Percentiles rank a stretch among this genome's conserved stretches.
Conservation (phyloP, 2,797 vertebrate species). For the Microctenopoma steveboyesi region DNA sequence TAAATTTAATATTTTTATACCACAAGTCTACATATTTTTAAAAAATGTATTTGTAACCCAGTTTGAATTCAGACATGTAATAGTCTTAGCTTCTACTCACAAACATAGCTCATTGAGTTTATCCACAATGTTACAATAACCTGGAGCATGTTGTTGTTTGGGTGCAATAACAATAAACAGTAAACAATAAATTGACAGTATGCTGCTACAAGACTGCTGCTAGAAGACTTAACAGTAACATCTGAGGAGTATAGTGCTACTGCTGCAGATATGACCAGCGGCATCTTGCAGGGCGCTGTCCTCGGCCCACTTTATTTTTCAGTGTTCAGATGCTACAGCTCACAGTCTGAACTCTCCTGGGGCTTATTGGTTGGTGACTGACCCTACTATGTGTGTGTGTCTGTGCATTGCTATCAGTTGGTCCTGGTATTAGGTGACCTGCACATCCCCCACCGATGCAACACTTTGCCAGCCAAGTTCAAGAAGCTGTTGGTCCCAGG, state of each 20-base stretch:
- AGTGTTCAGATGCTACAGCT: neutral
- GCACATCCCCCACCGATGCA: slow-evolving; percentile 98
- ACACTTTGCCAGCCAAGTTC: slow-evolving; percentile 98
- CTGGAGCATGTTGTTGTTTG: neutral
- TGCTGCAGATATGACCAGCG: slow-evolving; percentile 4
- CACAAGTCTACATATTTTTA: neutral
- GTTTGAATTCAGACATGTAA: slow-evolving; percentile 59
- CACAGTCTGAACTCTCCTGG: slow-evolving; percentile 4
- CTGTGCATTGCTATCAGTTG: slow-evolving; percentile 83
- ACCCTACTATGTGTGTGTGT: slow-evolving; percentile 22
- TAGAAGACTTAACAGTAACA: slow-evolving; percentile 2
- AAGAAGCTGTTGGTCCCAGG: slow-evolving; percentile 98
- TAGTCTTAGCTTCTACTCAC: slow-evolving; percentile 31
- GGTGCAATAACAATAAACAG: slow-evolving; percentile 11
- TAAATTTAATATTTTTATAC: slow-evolving; percentile 7
- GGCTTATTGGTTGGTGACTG: slow-evolving; percentile 1
- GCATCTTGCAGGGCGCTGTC: slow-evolving; percentile 29
- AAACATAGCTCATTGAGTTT: slow-evolving; percentile 36
- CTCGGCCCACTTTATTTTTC: slow-evolving; percentile 8
- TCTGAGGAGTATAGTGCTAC: neutral
- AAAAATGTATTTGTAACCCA: slow-evolving; percentile 2
- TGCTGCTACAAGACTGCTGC: no score
- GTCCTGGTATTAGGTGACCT: slow-evolving; percentile 99
- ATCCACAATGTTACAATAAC: slow-evolving; percentile 7
- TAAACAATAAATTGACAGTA: neutral